phyloP scores from a whole-genome alignment of 2,888 invertebrate species.

The Drosophila birchii region DNA sequence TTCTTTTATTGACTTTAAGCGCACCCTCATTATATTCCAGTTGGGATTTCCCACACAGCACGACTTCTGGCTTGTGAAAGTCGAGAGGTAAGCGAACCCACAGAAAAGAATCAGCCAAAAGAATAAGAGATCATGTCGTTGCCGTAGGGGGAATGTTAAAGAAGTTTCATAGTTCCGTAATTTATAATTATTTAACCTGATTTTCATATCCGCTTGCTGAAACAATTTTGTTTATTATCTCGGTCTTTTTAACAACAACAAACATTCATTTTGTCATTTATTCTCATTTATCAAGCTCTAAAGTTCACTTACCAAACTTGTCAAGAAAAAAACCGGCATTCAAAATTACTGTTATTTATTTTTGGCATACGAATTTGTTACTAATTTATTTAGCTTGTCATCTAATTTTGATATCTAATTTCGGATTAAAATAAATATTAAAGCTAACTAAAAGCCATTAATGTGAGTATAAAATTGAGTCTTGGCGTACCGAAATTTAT shows the following conservation, averaged over 20 bases:
- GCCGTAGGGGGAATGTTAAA: slow-evolving; percentile 12
- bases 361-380: slow-evolving; percentile 17
- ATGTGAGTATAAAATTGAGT: too few species aligned
- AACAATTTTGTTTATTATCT: slow-evolving; percentile 23
- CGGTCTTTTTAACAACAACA: neutral
- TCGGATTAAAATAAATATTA: neutral
- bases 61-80: slow-evolving; percentile 69
- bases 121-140: slow-evolving; percentile 6
- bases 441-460: too few species aligned
- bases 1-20: slow-evolving; percentile 10
- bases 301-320: slow-evolving; percentile 77
- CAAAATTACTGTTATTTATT: slow-evolving; percentile 43
- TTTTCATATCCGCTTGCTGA: slow-evolving; percentile 7
- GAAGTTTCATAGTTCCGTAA: slow-evolving; percentile 37
- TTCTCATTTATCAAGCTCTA: slow-evolving; percentile 39
- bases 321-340: slow-evolving; percentile 70
- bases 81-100: slow-evolving; percentile 42
- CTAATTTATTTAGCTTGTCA: slow-evolving; percentile 16
- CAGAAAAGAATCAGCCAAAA: neutral
- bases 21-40: slow-evolving; percentile 8
- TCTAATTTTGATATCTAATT: slow-evolving; percentile 51
- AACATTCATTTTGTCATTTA: slow-evolving; percentile 10
- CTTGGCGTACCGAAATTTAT: too few species aligned
- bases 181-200: slow-evolving; percentile 7
- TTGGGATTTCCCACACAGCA: slow-evolving; percentile 55